Percentiles rank a stretch among this genome's conserved stretches.
phyloP scores from a whole-genome alignment of 2,797 vertebrate genomes.

The Anas bernieri region DNA sequence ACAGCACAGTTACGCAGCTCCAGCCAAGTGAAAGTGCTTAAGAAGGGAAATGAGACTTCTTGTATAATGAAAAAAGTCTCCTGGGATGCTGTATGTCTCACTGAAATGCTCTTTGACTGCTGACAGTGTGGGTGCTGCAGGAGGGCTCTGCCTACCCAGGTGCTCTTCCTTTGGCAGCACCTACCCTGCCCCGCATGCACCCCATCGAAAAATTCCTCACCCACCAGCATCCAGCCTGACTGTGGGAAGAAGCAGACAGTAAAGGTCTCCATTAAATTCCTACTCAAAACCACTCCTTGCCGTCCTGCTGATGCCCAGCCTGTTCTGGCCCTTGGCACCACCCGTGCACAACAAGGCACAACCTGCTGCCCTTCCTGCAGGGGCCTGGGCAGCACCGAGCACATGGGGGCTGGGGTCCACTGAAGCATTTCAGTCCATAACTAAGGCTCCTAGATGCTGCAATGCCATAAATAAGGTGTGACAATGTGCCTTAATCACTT shows the following conservation, averaged over 20 bases:
- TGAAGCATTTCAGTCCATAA: not conserved
- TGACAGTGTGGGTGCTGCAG: not conserved
- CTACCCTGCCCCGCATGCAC: accelerated
- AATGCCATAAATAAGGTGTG: not conserved
- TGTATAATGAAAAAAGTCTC: not conserved
- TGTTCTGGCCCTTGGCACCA: not conserved
- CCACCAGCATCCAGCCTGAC: not conserved
- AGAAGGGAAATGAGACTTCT: not conserved
- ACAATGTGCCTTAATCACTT: not conserved
- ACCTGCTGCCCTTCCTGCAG: not conserved
- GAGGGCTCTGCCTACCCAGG: not conserved
- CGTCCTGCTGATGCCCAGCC: accelerated
- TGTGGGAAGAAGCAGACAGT: not conserved
- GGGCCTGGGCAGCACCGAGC: no score
- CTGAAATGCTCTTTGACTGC: not conserved
- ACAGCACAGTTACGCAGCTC: not conserved
- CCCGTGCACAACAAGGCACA: not conserved
- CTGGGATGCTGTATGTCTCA: not conserved
- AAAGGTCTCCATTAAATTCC: not conserved
- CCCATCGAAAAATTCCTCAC: not conserved
- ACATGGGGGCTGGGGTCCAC: not conserved
- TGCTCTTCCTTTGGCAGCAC: not conserved
- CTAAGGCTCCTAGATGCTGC: not conserved
- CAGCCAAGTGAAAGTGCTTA: not conserved
- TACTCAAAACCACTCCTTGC: not conserved